Evolutionary conservation across 1,140 invertebrate genomes (phyloP).

Genomic region (Drosophila pandora): DNA sequence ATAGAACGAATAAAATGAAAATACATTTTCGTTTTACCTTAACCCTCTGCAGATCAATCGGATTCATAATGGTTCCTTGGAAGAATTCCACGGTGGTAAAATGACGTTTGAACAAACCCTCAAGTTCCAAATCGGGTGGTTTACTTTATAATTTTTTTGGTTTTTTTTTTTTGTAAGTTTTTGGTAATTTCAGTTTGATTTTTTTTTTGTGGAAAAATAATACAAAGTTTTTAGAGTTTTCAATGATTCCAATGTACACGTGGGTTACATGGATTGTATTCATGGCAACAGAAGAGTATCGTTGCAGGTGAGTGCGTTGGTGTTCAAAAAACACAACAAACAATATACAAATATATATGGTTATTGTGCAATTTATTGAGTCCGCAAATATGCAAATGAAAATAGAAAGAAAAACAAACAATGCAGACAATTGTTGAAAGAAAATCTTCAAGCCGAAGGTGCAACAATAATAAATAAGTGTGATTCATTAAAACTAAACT

Average conservation of each 20-base stretch:
- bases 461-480: constrained; percentile 22
- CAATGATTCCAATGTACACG: constrained; percentile 68
- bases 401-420: constrained; percentile 47
- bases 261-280: constrained; percentile 57
- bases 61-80: constrained; percentile 99
- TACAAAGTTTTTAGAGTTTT: constrained; percentile 75
- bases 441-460: constrained; percentile 49
- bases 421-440: constrained; percentile 43
- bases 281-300: constrained; percentile 57
- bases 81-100: constrained; percentile 99
- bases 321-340: constrained; percentile 52
- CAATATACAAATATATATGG: constrained; percentile 52
- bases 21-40: constrained; percentile 91
- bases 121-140: constrained; percentile 98
- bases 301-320: constrained; percentile 37
- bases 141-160: constrained; percentile 86
- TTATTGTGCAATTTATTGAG: constrained; percentile 57
- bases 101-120: constrained; percentile 99
- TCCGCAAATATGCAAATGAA: constrained; percentile 66
- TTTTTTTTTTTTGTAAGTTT: constrained; percentile 46
- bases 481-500: constrained; percentile 38
- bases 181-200: constrained; percentile 28
- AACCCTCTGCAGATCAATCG: constrained; percentile 98
- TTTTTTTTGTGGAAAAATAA: constrained; percentile 62
- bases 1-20: constrained; percentile 78